Percentiles rank a stretch among this genome's conserved stretches.
phyloP scores from a whole-genome alignment of 37 sponge, comb jelly and placozoan species.

The Agelas oroides region DNA sequence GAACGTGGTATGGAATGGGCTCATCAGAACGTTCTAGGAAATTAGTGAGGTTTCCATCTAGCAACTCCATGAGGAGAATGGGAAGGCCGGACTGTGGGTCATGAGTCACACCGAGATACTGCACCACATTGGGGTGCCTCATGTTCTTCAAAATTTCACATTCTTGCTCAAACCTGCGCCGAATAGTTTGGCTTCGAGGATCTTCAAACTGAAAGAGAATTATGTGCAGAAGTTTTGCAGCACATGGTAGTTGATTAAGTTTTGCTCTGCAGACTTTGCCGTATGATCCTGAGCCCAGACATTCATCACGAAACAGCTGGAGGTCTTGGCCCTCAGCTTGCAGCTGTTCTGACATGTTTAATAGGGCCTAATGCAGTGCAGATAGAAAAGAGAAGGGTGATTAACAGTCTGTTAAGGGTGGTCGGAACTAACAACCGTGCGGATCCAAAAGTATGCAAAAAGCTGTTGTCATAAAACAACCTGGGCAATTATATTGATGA shows the following conservation, averaged over 20 bases:
- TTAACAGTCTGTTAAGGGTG: no score
- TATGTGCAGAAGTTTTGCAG: background rate
- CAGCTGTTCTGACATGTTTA: no score
- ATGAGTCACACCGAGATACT: constrained; percentile 24
- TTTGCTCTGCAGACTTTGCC: background rate
- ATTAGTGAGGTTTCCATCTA: constrained; percentile 1
- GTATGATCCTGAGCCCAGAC: background rate
- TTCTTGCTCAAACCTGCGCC: constrained; percentile 8
- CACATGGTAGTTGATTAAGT: background rate
- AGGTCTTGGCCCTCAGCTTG: no score
- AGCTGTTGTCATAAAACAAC: no score
- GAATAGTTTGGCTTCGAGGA: background rate
- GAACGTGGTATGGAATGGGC: constrained; percentile 4
- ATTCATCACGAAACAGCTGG: background rate
- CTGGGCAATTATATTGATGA: no score
- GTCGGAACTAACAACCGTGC: no score
- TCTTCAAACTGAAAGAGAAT: background rate
- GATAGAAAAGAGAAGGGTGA: no score
- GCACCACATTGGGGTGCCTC: constrained; percentile 29
- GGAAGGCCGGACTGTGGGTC: background rate
- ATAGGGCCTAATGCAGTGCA: no score
- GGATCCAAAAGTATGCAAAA: no score
- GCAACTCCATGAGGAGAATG: constrained; percentile 40
- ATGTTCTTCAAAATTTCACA: constrained; percentile 13
- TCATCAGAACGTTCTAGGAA: constrained; percentile 2